Percentiles rank a stretch among this genome's conserved stretches.
Evolutionary conservation across 2,113 vertebrate species (phyloP).

Genomic region (Fulmarus glacialis): DNA sequence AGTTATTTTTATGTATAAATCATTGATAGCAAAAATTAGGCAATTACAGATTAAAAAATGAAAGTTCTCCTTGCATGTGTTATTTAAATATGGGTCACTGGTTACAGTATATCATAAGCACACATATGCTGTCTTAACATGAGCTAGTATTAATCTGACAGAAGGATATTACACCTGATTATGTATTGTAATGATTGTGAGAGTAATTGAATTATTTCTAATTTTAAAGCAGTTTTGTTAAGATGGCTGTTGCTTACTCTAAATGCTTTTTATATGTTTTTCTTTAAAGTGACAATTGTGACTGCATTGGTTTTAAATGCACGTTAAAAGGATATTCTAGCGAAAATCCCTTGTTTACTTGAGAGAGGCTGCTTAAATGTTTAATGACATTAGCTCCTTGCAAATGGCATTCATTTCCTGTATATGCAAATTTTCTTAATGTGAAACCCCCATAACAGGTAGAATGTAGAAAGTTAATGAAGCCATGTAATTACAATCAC

Average conservation of each 20-base stretch:
- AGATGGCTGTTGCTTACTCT: conserved; percentile 36
- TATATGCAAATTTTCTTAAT: conserved; percentile 91
- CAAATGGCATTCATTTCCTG: conserved; percentile 86
- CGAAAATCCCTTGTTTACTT: conserved; percentile 68
- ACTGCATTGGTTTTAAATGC: conserved; percentile 30
- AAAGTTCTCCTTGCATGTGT: neutral
- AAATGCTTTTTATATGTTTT: conserved; percentile 25
- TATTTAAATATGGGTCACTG: neutral
- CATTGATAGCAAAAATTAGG: neutral
- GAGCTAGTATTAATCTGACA: neutral
- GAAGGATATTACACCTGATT: neutral
- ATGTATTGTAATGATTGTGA: neutral
- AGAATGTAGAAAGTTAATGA: conserved; percentile 91
- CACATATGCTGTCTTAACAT: neutral
- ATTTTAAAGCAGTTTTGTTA: conserved; percentile 34
- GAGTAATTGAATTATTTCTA: conserved; percentile 24
- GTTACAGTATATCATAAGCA: neutral
- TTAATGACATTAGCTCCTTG: conserved; percentile 84
- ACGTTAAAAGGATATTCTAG: conserved; percentile 27
- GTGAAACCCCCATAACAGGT: conserved; percentile 84
- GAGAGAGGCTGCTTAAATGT: conserved; percentile 77
- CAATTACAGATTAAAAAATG: neutral
- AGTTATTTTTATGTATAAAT: neutral
- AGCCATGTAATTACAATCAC: conserved; percentile 91
- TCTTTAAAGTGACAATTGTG: conserved; percentile 32